Evolutionary conservation across 1,140 invertebrate species (phyloP).

Genomic region (Zaprionus ornatus): DNA sequence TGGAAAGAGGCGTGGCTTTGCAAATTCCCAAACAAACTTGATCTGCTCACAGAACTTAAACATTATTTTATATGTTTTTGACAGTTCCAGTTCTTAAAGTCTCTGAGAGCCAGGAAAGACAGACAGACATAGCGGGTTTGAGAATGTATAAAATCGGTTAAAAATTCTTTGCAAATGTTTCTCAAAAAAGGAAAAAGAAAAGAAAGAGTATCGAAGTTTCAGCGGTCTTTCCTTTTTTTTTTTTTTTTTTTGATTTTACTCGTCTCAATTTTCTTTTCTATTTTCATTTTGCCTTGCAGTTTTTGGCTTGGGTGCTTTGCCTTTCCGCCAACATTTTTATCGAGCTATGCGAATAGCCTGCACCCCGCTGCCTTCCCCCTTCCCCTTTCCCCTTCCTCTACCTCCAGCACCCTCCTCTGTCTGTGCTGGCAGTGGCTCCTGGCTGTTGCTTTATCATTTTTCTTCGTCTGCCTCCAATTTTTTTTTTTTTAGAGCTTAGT

Average conservation of each 20-base stretch:
- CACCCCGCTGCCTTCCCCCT: neutral
- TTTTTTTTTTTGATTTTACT: neutral
- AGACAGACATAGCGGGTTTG: no score
- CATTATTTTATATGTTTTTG: no score
- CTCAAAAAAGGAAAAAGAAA: neutral
- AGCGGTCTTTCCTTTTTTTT: neutral
- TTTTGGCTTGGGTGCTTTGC: slow-evolving; percentile 36
- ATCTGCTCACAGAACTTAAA: no score
- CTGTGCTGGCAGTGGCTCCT: neutral
- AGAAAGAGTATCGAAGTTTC: slow-evolving; percentile 9
- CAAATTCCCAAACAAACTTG: no score
- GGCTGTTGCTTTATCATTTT: slow-evolving; percentile 55
- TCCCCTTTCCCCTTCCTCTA: neutral
- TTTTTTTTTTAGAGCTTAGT: slow-evolving; percentile 27
- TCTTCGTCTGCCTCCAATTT: slow-evolving; percentile 50
- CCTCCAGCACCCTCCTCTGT: neutral
- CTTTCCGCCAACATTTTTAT: slow-evolving; percentile 53
- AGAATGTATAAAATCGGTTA: no score
- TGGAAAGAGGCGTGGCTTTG: no score
- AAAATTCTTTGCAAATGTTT: no score
- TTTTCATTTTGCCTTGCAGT: slow-evolving; percentile 30
- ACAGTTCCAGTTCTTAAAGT: no score
- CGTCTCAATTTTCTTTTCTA: slow-evolving; percentile 2
- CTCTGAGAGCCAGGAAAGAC: no score
- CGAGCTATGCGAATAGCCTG: slow-evolving; percentile 39